Conservation (phyloP, 2,888 invertebrate genomes). For the Spisula solida region DNA sequence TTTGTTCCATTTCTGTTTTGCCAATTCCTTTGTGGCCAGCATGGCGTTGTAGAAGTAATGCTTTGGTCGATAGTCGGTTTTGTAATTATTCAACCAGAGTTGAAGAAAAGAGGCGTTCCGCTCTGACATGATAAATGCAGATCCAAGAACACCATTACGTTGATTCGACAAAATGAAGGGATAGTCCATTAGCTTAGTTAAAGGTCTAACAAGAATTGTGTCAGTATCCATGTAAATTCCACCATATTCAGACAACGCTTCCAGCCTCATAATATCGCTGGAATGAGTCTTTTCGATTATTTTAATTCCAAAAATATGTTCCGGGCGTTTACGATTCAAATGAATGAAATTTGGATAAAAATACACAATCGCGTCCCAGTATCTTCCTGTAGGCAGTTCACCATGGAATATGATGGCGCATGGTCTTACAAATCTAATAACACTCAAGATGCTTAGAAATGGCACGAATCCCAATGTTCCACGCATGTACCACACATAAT, state of each 20-base stretch:
- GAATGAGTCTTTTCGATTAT: constrained; percentile 22
- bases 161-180: constrained; percentile 35
- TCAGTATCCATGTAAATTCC: constrained; percentile 53
- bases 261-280: constrained; percentile 41
- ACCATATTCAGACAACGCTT: constrained; percentile 35
- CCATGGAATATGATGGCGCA: constrained; percentile 35
- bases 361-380: constrained; percentile 33
- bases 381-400: constrained; percentile 29
- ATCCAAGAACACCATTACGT: constrained; percentile 10
- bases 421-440: constrained; percentile 21
- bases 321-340: neutral
- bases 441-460: constrained; percentile 15
- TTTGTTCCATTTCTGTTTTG: neutral
- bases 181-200: constrained; percentile 29
- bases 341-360: constrained; percentile 42
- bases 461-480: neutral
- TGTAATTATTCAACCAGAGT: constrained; percentile 41
- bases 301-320: constrained; percentile 15
- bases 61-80: constrained; percentile 5
- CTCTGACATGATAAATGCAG: constrained; percentile 48
- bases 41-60: constrained; percentile 39
- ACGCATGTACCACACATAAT: constrained; percentile 23
- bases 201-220: constrained; percentile 26
- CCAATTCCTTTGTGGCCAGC: constrained; percentile 23
- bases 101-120: constrained; percentile 44